These are phyloP conservation scores for Paragorgia papillata DNA, from an alignment of 92 coral and sea anemone genomes.

Conservation along the genomic window DNA sequence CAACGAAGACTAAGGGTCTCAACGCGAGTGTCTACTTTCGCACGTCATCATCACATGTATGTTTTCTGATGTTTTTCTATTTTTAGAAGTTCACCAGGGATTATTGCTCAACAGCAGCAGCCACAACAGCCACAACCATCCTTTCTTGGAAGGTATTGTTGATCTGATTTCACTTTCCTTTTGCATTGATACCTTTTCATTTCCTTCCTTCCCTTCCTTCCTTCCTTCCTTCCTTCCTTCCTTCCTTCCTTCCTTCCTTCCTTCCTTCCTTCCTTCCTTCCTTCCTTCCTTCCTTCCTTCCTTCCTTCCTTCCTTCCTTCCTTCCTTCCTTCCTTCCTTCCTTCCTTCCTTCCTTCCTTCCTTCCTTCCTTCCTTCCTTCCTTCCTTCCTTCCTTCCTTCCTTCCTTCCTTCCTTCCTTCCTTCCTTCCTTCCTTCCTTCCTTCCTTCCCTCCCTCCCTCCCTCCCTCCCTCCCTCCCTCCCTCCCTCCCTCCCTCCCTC, in stretches of 20 bases:
- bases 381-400: neutral
- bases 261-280: neutral
- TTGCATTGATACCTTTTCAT: neutral
- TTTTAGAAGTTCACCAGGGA: conserved; percentile 24
- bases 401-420: neutral
- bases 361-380: neutral
- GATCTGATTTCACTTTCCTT: neutral
- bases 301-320: neutral
- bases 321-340: neutral
- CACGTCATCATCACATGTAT: too few relatives aligned
- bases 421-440: neutral
- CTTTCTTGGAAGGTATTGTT: conserved; percentile 69
- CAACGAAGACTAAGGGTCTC: too few relatives aligned
- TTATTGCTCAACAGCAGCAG: conserved; percentile 66
- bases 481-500: neutral
- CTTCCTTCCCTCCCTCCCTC: neutral
- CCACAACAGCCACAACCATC: conserved; percentile 57
- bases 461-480: neutral
- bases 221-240: neutral
- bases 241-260: neutral
- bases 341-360: conserved; percentile 2
- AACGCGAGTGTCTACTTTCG: too few relatives aligned
- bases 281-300: neutral
- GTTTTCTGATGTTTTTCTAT: neutral
- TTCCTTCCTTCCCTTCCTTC: neutral